Evolutionary conservation across 1,140 invertebrate species (phyloP).

Genomic region (Lineus longissimus): DNA sequence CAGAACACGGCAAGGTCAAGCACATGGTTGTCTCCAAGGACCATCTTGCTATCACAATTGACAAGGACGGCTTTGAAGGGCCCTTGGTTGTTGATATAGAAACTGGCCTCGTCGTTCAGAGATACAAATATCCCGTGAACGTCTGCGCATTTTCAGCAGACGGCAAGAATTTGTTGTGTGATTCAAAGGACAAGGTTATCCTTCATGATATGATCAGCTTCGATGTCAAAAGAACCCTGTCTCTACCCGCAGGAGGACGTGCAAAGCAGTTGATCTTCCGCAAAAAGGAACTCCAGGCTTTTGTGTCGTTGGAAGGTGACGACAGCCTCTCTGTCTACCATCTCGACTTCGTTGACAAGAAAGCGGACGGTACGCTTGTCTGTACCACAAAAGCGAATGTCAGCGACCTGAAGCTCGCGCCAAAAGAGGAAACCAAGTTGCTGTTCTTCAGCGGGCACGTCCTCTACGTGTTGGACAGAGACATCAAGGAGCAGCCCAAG

Average conservation of each 20-base stretch:
- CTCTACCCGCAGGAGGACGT: not conserved
- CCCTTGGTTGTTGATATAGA: not conserved
- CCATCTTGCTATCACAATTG: not conserved
- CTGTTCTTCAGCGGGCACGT: not conserved
- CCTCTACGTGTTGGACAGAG: not conserved
- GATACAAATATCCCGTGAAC: not conserved
- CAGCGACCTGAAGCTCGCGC: not conserved
- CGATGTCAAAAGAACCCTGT: not conserved
- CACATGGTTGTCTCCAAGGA: not conserved
- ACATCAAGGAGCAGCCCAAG: not conserved
- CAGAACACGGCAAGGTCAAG: not conserved
- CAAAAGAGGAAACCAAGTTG: not conserved
- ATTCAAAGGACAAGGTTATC: not conserved
- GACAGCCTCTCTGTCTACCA: not conserved
- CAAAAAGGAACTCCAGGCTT: not conserved
- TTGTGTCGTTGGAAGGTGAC: not conserved
- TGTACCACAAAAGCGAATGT: no score
- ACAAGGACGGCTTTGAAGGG: not conserved
- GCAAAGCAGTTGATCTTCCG: not conserved
- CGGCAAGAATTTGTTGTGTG: not conserved
- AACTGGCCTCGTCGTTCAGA: not conserved
- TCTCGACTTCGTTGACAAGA: not conserved
- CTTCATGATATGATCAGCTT: not conserved
- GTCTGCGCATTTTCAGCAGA: not conserved
- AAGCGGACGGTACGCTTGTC: not conserved